These are phyloP conservation scores for Lepidocyrtinus sp. DNA, from an alignment of 2,888 invertebrate species.

Conservation along the genomic window DNA sequence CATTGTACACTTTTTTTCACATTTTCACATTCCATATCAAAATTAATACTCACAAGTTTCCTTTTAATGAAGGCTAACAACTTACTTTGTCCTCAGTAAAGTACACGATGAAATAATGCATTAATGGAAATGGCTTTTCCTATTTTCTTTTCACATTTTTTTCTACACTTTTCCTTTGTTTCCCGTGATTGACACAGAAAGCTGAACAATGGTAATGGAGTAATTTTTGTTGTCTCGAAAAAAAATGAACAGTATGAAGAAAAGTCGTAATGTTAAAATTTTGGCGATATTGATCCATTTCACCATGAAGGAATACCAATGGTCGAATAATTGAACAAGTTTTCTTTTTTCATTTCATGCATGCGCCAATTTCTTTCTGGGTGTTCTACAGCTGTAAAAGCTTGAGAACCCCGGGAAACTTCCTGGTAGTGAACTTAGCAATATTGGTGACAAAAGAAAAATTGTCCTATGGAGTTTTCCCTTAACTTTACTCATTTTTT, in stretches of 20 bases:
- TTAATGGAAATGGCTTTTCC: neutral
- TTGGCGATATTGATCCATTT: constrained; percentile 4
- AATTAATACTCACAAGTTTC: neutral
- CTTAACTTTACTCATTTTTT: constrained; percentile 6
- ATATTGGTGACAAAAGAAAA: constrained; percentile 76
- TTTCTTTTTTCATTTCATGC: constrained; percentile 3
- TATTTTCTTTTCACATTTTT: constrained; percentile 19
- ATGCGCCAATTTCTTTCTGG: constrained; percentile 21
- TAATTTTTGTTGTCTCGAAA: constrained; percentile 13
- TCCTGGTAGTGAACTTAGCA: constrained; percentile 83
- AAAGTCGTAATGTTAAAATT: neutral
- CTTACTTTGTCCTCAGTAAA: neutral
- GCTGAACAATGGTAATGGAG: constrained; percentile 12
- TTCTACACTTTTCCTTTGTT: neutral
- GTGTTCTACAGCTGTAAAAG: constrained; percentile 78
- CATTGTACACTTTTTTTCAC: constrained; percentile 8
- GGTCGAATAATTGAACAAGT: constrained; percentile 31
- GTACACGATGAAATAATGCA: constrained; percentile 1
- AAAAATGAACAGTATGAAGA: neutral
- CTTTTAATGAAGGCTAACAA: neutral
- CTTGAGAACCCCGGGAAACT: constrained; percentile 82
- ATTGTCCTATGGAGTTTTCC: neutral
- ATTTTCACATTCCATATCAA: neutral
- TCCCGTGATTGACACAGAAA: neutral
- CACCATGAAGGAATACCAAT: neutral